Evolutionary conservation across 2,888 invertebrate genomes (phyloP), one percentile per base, ranked within the genome.

Genomic region (Allacma fusca): DNA sequence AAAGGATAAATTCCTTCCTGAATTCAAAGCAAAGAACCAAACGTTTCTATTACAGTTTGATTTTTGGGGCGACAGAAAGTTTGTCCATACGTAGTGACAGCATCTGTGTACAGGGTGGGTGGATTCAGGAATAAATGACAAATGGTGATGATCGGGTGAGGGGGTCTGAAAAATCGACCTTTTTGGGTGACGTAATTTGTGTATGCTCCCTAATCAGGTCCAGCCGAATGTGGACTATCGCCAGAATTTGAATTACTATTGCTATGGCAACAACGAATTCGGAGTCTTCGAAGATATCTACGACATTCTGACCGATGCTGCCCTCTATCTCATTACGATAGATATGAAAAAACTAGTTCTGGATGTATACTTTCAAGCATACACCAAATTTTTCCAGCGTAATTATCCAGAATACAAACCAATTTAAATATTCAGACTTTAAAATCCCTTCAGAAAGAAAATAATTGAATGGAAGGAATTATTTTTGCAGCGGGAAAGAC

Each of bases 231-330:
- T 76, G 34, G 75, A 78, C 59, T 65, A 23, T 13, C 23, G 34
- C 19, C 23, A 40, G 40, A 13, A 13, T 0, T 26, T 78, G 7
- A 78, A 78, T 57, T 76, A 44, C 71, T 78, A 71, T 57, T 78
- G 78, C 50, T 78, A 76, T 24, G 78, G 78, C 1, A 75, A 78
- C 43, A 78, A 78, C 65, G 71, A 76, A n/a, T 78, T 76, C 50
- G 78, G 78, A 16, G 70, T 76, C 16, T 70, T 78, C 24, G 71
- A 64, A 28, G 76, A 78, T n/a, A 43, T 76, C 13, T 72, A 76
- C 28, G 75, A 78, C 40, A 28, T 78, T 19, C 13, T 76, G 5
- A 50, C 78, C 13, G 76, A 78, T 73, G 62, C 78, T 0, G 72
- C 76, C 19, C 43, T 70, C 1, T 72, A 72, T 34, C 68, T 78